Conservation (phyloP, 2,113 vertebrate species). For the Xenopus laevis region DNA sequence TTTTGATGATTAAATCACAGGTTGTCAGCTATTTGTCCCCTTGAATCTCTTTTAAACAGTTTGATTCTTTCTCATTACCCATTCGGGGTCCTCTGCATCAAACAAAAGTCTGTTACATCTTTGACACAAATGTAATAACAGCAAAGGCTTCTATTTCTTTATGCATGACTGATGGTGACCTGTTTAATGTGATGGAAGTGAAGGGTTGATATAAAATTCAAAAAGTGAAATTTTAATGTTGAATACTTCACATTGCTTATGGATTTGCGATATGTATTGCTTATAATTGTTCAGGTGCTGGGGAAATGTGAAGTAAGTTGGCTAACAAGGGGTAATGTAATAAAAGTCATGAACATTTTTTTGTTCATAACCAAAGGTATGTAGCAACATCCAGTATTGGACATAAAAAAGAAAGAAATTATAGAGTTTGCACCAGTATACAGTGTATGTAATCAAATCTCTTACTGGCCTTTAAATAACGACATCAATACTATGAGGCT, state of each 20-base stretch:
- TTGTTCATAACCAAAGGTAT: too few species aligned
- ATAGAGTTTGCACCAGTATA: too few species aligned
- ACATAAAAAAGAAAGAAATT: too few species aligned
- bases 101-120: conserved; percentile 16
- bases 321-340: too few species aligned
- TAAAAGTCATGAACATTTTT: too few species aligned
- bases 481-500: too few species aligned
- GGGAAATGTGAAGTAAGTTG: too few species aligned
- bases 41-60: conserved; percentile 26
- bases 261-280: too few species aligned
- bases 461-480: too few species aligned
- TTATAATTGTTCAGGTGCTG: too few species aligned
- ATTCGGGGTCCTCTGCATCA: conserved; percentile 8
- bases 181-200: conserved; percentile 12
- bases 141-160: conserved; percentile 12
- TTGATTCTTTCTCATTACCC: conserved; percentile 30
- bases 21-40: conserved; percentile 34
- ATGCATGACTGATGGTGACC: conserved; percentile 33
- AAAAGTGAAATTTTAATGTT: background rate
- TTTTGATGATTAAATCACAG: conserved; percentile 23
- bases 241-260: background rate
- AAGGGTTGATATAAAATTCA: background rate
- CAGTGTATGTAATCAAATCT: too few species aligned
- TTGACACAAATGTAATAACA: conserved; percentile 39
- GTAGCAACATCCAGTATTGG: too few species aligned